A percentile compares a stretch with the other conserved stretches of the same genome.
Conservation (phyloP, 1,140 invertebrate genomes). For the Drosophila tropicalis region DNA sequence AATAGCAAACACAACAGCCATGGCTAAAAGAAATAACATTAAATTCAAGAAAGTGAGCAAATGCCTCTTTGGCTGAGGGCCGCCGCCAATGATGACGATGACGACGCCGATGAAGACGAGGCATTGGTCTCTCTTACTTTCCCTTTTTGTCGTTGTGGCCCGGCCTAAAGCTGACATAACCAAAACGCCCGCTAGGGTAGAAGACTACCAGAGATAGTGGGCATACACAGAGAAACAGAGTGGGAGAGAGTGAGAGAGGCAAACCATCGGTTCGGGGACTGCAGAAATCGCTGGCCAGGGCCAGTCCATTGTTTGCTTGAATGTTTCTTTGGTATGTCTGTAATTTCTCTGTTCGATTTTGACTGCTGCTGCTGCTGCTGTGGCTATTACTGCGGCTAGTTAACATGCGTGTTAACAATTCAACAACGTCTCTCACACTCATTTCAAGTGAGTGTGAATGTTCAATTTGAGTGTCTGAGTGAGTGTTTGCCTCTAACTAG, state of each 20-base stretch:
- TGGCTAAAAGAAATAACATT: constrained; percentile 43
- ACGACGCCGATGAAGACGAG: constrained; percentile 50
- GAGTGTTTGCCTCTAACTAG: constrained; percentile 30
- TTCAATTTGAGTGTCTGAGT: constrained; percentile 33
- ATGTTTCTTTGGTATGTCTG: constrained; percentile 18
- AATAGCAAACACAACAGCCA: constrained; percentile 19
- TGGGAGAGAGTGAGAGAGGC: constrained; percentile 1
- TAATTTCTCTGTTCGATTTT: constrained; percentile 57
- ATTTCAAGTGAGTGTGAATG: constrained; percentile 44
- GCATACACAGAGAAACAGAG: neutral
- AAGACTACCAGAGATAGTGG: constrained; percentile 4
- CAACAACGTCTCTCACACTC: constrained; percentile 31
- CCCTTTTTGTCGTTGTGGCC: constrained; percentile 65
- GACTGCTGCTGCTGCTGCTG: constrained; percentile 25
- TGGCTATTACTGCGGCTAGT: constrained; percentile 40
- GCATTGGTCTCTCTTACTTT: constrained; percentile 72
- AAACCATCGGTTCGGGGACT: constrained; percentile 9
- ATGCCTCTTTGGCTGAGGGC: constrained; percentile 51
- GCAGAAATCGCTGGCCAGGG: constrained; percentile 52
- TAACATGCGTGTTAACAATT: constrained; percentile 71
- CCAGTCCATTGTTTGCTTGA: constrained; percentile 1
- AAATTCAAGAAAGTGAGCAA: constrained; percentile 58
- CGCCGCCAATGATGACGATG: constrained; percentile 14
- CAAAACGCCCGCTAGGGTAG: constrained; percentile 35
- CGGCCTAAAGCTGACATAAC: constrained; percentile 64